phyloP scores from a whole-genome alignment of 2,888 invertebrate genomes.

The Hypomecis punctinalis region DNA sequence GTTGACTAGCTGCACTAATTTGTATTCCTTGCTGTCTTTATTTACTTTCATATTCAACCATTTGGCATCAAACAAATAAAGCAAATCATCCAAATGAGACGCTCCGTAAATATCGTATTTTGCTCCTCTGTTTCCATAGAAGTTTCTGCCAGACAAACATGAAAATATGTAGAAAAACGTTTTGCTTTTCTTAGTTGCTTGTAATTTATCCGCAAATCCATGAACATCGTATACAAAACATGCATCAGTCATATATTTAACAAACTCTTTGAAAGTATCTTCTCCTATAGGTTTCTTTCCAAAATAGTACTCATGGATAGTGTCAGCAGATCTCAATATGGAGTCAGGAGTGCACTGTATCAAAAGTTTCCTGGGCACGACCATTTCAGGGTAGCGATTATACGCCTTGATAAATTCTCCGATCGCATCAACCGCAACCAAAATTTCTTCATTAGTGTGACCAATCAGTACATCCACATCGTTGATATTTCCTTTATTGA shows the following conservation, averaged over 20 bases:
- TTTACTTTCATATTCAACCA: slow-evolving; percentile 50
- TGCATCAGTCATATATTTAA: slow-evolving; percentile 47
- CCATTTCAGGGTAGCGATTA: slow-evolving; percentile 52
- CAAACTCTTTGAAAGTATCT: slow-evolving; percentile 51
- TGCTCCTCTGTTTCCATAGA: slow-evolving; percentile 49
- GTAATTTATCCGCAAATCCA: slow-evolving; percentile 34
- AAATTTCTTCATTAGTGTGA: slow-evolving; percentile 87
- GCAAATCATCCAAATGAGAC: slow-evolving; percentile 64
- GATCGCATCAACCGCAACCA: slow-evolving; percentile 40
- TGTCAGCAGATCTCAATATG: slow-evolving; percentile 52
- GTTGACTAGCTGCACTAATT: slow-evolving; percentile 59
- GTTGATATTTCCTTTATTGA: slow-evolving; percentile 73
- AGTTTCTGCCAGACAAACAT: slow-evolving; percentile 57
- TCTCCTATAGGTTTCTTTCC: slow-evolving; percentile 45
- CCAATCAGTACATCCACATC: slow-evolving; percentile 88
- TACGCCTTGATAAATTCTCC: slow-evolving; percentile 42
- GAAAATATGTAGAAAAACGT: slow-evolving; percentile 57
- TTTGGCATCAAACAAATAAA: slow-evolving; percentile 63
- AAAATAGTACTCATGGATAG: slow-evolving; percentile 58
- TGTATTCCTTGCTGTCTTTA: slow-evolving; percentile 53
- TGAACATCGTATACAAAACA: slow-evolving; percentile 49
- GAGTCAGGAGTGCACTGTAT: slow-evolving; percentile 43
- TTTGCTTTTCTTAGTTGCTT: slow-evolving; percentile 30
- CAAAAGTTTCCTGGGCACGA: slow-evolving; percentile 57
- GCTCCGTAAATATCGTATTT: slow-evolving; percentile 58